phyloP scores from a whole-genome alignment of 1,140 invertebrate genomes.

The Sminthurides bifidus region DNA sequence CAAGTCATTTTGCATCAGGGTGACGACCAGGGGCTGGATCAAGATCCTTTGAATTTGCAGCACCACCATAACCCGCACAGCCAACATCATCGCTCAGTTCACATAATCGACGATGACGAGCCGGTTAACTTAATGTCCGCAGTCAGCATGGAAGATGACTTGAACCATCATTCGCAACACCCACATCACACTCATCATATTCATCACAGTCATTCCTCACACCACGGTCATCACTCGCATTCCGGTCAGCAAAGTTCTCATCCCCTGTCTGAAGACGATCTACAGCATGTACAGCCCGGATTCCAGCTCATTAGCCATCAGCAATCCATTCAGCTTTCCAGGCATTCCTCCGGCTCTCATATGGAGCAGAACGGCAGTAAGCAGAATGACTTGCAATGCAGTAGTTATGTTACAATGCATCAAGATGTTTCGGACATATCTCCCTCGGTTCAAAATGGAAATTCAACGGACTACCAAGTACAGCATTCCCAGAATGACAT shows the following conservation, averaged over 20 bases:
- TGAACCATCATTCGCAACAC: constrained; percentile 9
- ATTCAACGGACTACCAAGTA: too few species aligned
- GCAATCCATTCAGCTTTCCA: too few species aligned
- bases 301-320: too few species aligned
- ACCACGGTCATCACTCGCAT: constrained; percentile 1
- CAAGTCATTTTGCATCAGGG: not conserved
- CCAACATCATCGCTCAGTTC: not conserved
- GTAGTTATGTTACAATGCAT: constrained; percentile 3
- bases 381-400: not conserved
- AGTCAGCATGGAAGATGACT: constrained; percentile 15
- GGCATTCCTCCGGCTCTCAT: not conserved
- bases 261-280: too few species aligned
- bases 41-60: constrained; percentile 11
- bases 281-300: too few species aligned
- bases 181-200: not conserved
- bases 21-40: too few species aligned
- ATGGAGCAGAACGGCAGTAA: not conserved
- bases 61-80: constrained; percentile 10
- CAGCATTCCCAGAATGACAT: too few species aligned
- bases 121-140: constrained; percentile 29
- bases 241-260: too few species aligned
- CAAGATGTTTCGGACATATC: too few species aligned
- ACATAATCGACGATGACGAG: constrained; percentile 20
- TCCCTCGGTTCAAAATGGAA: too few species aligned
- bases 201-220: too few species aligned